Percentiles rank a stretch among this genome's conserved stretches.
These are phyloP conservation scores for Eumeta japonica DNA, from an alignment of 1,140 invertebrate genomes.

Conservation along the genomic window DNA sequence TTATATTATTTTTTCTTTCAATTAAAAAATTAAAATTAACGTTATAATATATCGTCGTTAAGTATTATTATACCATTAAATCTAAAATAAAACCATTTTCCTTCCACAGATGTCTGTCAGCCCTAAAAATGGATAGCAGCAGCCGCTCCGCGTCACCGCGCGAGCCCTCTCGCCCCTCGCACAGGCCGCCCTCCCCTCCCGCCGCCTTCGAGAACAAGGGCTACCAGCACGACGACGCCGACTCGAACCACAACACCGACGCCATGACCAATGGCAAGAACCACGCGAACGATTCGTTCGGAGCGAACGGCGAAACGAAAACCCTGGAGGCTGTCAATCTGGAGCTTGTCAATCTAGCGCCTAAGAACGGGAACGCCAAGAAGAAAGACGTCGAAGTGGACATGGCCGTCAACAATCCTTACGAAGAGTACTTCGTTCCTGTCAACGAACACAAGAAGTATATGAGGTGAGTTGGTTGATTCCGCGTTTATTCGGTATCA, in stretches of 20 bases:
- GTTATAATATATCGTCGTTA: not conserved
- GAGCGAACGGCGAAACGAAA: conserved; percentile 41
- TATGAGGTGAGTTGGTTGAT: conserved; percentile 80
- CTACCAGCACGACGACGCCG: conserved; percentile 34
- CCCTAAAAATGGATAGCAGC: conserved; percentile 48
- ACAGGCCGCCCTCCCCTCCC: conserved; percentile 39
- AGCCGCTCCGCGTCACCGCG: conserved; percentile 49
- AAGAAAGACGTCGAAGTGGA: conserved; percentile 73
- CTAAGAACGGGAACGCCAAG: conserved; percentile 58
- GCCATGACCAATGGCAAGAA: no score
- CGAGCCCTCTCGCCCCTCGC: conserved; percentile 36
- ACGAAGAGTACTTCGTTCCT: conserved; percentile 81
- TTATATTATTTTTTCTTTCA: no score
- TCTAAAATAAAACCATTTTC: conserved; percentile 4
- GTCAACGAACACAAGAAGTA: conserved; percentile 82
- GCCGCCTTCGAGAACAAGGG: conserved; percentile 44
- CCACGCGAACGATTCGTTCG: conserved; percentile 40
- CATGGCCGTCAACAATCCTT: conserved; percentile 65
- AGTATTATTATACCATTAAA: no score
- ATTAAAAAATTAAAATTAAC: no score
- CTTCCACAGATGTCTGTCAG: conserved; percentile 48
- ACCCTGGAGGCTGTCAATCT: conserved; percentile 73
- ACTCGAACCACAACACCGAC: conserved; percentile 31
- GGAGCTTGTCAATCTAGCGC: conserved; percentile 76
- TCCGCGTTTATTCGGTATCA: no score